Base-by-base conservation (phyloP, 1,140 invertebrate species). In the Sweltsa coloradensis region DNA sequence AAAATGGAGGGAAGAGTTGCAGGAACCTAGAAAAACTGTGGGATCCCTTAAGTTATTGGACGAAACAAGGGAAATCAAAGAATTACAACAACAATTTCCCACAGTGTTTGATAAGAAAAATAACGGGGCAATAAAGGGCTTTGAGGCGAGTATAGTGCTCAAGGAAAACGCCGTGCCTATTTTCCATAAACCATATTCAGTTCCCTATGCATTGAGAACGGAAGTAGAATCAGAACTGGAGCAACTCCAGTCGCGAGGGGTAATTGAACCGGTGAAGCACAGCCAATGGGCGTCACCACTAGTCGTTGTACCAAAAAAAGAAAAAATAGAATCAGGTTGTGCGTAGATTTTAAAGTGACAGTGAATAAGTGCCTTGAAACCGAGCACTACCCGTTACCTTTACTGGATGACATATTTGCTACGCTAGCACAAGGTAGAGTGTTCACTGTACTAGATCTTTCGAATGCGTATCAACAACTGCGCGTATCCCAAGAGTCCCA, bases 271-370 rank as follows among this genome's bases (percentile, higher is more conserved):
- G 23, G 36, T 37, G 36, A 37, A 37, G 23, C 36, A 37, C 36
- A 37, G 36, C 23, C 53, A 62, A 34, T 64, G 60, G 63, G 62
- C 61, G 16, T 52, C 60, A 3, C 65, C 64, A 1, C 52, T 70
- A 5, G 63, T 73, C 0, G 50, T 65, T 1, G 67, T 73, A 3
- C n/a, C n/a, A 55, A 58, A 44, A 75, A 73, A 51, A 57, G 59
- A 41, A 56, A 67, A 51, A 60, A 56, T 6, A 48, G 48, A 42
- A 52, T 60, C 25, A 49, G 68, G 23, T 55, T 72, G 36, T 71
- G 69, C 57, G 59, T 60, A 1, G 69, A 71, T 55, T 72, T 61
- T 53, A 62, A 66, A 47, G 53, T 51, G 25, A 65, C 65, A 2
- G 45, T 69, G 34, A 69, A 68, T 49, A 43, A 40, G 22, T 45